These are phyloP conservation scores for Caenorhabditis sinica DNA, from an alignment of 2,888 invertebrate species.

Conservation along the genomic window DNA sequence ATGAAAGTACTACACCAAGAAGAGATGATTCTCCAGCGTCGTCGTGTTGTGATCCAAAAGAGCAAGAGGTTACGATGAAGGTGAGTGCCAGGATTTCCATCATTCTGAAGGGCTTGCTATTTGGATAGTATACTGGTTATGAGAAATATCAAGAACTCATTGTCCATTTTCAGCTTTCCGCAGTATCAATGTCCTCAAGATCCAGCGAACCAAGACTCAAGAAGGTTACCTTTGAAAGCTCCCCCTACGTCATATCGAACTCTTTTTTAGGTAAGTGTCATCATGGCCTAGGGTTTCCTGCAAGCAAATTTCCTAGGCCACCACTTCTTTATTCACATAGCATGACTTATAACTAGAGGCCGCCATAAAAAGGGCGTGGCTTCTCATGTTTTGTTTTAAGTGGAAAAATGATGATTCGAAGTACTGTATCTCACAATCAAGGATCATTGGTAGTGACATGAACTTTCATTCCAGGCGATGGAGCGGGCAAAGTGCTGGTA, in stretches of 20 bases:
- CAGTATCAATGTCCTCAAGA: constrained; percentile 46
- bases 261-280: constrained; percentile 66
- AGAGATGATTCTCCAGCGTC: constrained; percentile 63
- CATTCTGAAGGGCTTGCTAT: background rate
- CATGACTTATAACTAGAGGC: too few relatives aligned
- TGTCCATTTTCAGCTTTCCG: constrained; percentile 54
- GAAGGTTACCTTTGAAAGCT: constrained; percentile 65
- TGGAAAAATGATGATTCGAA: too few relatives aligned
- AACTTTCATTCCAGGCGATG: constrained; percentile 62
- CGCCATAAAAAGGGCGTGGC: too few relatives aligned
- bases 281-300: too few relatives aligned
- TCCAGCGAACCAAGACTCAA: constrained; percentile 60
- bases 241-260: constrained; percentile 66
- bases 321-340: too few relatives aligned
- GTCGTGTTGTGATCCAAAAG: constrained; percentile 27
- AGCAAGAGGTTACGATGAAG: constrained; percentile 34
- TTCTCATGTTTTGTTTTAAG: too few relatives aligned
- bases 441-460: too few relatives aligned
- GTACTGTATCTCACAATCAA: too few relatives aligned
- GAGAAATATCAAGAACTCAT: too few relatives aligned
- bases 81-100: background rate
- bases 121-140: too few relatives aligned
- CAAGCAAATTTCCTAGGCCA: too few relatives aligned
- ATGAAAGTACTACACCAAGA: constrained; percentile 54
- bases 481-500: constrained; percentile 64